These are phyloP conservation scores for Ginglymostoma cirratum DNA, from an alignment of 2,113 vertebrate genomes.

Conservation along the genomic window DNA sequence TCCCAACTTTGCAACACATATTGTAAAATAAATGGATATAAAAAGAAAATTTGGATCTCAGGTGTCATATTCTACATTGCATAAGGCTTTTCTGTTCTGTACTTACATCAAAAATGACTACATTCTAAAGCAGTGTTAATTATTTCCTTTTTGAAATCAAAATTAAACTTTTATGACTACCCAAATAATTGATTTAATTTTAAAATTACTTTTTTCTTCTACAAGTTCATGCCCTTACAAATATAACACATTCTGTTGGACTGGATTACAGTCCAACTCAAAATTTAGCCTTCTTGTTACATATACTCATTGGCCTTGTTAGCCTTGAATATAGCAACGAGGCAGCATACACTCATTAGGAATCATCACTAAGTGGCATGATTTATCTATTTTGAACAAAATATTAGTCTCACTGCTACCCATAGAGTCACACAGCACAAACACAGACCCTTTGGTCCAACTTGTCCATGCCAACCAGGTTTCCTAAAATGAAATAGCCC, in stretches of 20 bases:
- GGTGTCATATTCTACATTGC: not conserved
- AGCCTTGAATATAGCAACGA: no score
- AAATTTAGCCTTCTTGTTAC: no score
- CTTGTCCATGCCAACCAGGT: no score
- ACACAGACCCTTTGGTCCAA: no score
- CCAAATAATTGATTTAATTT: not conserved
- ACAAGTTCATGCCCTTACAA: not conserved
- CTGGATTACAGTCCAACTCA: no score
- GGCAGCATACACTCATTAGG: no score
- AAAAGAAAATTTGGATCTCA: constrained; percentile 18
- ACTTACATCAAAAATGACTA: not conserved
- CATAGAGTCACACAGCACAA: no score
- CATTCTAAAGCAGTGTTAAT: not conserved
- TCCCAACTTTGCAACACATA: not conserved
- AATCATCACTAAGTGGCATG: no score
- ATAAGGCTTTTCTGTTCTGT: not conserved
- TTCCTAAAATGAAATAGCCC: no score
- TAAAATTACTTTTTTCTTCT: not conserved
- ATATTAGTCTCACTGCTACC: not conserved
- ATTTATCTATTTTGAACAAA: not conserved
- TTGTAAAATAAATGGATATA: not conserved
- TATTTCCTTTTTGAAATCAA: not conserved
- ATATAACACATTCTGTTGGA: no score
- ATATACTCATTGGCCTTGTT: no score
- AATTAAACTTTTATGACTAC: not conserved